Percentiles rank a stretch among this genome's conserved stretches.
Conservation (phyloP, 2,113 vertebrate species). For the Vulpes ferrilata region DNA sequence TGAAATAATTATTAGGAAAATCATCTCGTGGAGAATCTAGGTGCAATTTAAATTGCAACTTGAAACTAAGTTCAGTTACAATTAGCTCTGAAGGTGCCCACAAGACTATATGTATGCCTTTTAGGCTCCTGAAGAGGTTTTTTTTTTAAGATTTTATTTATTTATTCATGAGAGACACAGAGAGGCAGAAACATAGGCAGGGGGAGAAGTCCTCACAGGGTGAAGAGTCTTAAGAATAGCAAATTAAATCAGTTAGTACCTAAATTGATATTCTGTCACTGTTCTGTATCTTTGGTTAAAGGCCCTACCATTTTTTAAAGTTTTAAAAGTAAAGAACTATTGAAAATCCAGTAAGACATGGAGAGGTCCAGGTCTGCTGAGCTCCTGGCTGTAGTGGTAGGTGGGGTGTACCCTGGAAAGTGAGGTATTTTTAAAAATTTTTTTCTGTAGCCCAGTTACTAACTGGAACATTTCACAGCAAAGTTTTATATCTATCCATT, state of each 20-base stretch:
- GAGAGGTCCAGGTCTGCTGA: background rate
- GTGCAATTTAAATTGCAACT: background rate
- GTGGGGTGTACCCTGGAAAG: background rate
- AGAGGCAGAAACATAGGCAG: too few relatives aligned
- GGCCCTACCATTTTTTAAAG: background rate
- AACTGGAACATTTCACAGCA: background rate
- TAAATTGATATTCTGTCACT: background rate
- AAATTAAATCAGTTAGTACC: background rate
- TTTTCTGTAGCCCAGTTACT: background rate
- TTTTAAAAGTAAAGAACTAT: background rate
- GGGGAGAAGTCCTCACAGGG: too few relatives aligned
- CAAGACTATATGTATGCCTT: too few relatives aligned
- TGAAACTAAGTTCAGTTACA: background rate
- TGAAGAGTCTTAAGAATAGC: background rate
- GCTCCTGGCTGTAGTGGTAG: background rate
- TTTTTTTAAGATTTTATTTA: too few relatives aligned
- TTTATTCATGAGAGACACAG: too few relatives aligned
- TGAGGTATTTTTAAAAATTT: background rate
- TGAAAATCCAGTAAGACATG: background rate
- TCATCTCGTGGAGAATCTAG: background rate
- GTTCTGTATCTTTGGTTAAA: background rate
- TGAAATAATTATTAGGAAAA: conserved; percentile 13
- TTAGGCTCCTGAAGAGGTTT: background rate
- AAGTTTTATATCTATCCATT: background rate
- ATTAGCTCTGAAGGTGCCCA: background rate